A percentile compares a stretch with the other conserved stretches of the same genome.
These are phyloP conservation scores for silkworm (Bombyx mori) DNA, from an alignment of 1,140 invertebrate genomes.

Conservation along the genomic window DNA sequence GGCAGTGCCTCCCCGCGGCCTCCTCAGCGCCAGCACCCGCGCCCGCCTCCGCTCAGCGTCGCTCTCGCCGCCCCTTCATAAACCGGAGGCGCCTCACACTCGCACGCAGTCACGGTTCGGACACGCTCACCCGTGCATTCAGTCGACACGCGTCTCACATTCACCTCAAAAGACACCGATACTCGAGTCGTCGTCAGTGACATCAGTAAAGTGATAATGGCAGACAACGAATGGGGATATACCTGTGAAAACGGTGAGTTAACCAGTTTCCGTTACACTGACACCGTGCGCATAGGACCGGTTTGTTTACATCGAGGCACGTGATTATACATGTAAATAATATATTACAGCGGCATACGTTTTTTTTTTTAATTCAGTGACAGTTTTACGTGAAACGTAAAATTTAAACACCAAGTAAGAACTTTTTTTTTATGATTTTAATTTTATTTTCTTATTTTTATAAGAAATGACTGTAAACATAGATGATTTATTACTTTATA, in stretches of 20 bases:
- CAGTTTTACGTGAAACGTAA: too few relatives aligned
- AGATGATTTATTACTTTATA: too few relatives aligned
- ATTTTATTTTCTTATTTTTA: too few relatives aligned
- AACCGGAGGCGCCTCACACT: conserved; percentile 41
- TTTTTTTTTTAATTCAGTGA: too few relatives aligned
- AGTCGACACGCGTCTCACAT: conserved; percentile 34
- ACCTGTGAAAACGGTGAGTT: conserved; percentile 66
- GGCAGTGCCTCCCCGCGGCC: conserved; percentile 23
- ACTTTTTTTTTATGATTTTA: too few relatives aligned
- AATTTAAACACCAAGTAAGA: too few relatives aligned
- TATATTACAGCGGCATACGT: conserved; percentile 1
- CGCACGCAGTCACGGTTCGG: conserved; percentile 53
- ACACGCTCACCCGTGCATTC: conserved; percentile 47
- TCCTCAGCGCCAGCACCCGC: conserved; percentile 30
- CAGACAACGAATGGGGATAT: conserved; percentile 65
- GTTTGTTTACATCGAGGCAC: conserved; percentile 65
- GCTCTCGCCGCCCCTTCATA: conserved; percentile 31
- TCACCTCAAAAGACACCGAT: neutral
- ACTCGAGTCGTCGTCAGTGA: conserved; percentile 7
- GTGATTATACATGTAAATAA: conserved; percentile 45
- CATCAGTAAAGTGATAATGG: conserved; percentile 44
- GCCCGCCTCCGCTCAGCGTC: conserved; percentile 18
- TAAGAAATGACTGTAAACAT: too few relatives aligned
- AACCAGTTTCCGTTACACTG: conserved; percentile 21
- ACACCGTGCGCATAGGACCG: conserved; percentile 36